Base-by-base conservation (phyloP, 2,888 invertebrate genomes). In the Mythimna albipuncta region DNA sequence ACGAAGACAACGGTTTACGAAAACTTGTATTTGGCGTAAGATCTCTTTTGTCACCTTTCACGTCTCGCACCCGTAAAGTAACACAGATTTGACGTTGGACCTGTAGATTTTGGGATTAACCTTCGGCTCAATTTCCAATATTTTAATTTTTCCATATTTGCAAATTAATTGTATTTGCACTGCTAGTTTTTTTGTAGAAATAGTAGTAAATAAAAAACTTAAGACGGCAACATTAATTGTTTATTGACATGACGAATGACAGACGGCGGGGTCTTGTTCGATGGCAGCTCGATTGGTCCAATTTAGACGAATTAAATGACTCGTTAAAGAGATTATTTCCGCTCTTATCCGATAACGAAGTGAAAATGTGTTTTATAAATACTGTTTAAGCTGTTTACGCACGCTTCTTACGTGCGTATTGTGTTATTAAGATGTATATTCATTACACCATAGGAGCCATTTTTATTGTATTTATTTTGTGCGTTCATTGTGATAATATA, bases 401-500 rank as follows among this genome's bases (percentile, higher is more conserved):
- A 92, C 91, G 93, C 89, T 88, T 88, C 79, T 87, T 88, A 88
- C 92, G 94, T 92, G 94, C 91, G 88, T 89, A 89, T 89, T 90
- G 90, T 91, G 89, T 87, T 83, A 86, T 85, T 89, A 96, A 93
- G 93, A 96, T 96, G 96, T 94, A 94, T 95, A 91, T 94, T 94
- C 93, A 90, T 87, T 94, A 91, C 93, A 93, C 93, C 89, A 83
- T 96, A 94, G 96, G 94, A 95, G 96, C 96, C 96, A 96, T 96
- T 96, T 96, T 96, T 95, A 93, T 94, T 94, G 92, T 95, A 94
- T 96, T 95, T 95, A 96, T 96, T 95, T 96, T 96, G 93, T 94
- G 95, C 93, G 96, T 95, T 94, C 94, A 96, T 95, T 96, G 96
- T 95, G 96, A 95, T 94, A 95, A 93, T 94, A 93, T 92, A 90